phyloP scores from a whole-genome alignment of 2,888 invertebrate genomes.

The Torymus tubicola region DNA sequence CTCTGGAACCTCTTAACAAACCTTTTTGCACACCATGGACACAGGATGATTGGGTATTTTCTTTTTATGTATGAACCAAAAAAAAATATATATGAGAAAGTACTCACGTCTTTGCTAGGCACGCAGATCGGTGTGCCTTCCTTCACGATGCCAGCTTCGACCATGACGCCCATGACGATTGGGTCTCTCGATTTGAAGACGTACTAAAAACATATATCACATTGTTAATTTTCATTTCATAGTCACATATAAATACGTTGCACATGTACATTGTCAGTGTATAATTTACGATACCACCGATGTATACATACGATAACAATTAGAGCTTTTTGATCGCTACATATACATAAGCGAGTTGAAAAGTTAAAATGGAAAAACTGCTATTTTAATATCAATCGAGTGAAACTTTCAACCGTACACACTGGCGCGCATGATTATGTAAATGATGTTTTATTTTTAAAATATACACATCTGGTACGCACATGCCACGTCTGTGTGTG shows the following conservation, averaged over 20 bases:
- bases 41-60: not conserved
- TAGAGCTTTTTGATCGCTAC: no score
- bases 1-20: not conserved
- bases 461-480: not conserved
- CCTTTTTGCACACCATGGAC: no score
- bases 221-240: slow-evolving; percentile 67
- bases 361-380: no score
- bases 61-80: not conserved
- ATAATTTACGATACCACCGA: no score
- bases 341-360: no score
- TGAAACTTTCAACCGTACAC: no score
- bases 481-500: not conserved
- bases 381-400: no score
- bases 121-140: slow-evolving; percentile 99
- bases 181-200: slow-evolving; percentile 99
- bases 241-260: no score
- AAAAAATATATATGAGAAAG: not conserved
- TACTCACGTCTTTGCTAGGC: slow-evolving; percentile 92
- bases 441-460: no score
- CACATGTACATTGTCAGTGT: no score
- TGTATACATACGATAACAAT: no score
- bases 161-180: slow-evolving; percentile 96
- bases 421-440: no score
- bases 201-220: slow-evolving; percentile 82
- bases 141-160: slow-evolving; percentile 96